phyloP scores from a whole-genome alignment of 2,888 invertebrate species.

The Cartodere bifasciata region DNA sequence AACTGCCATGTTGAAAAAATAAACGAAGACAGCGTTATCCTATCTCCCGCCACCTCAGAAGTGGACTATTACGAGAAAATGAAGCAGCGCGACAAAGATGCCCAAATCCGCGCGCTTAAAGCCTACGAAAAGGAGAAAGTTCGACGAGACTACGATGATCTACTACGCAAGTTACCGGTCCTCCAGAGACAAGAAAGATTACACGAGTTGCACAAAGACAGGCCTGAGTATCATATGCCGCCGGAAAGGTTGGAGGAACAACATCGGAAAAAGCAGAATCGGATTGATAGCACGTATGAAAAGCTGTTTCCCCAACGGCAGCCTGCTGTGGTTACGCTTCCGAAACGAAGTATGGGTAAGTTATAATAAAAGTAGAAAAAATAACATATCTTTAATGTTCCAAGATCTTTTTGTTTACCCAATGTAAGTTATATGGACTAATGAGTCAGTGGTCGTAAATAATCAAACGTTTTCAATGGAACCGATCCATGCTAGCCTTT shows the following conservation, averaged over 20 bases:
- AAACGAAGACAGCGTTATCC: slow-evolving; percentile 23
- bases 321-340: slow-evolving; percentile 26
- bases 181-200: slow-evolving; percentile 32
- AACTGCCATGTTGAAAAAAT: slow-evolving; percentile 31
- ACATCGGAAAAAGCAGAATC: slow-evolving; percentile 35
- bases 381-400: too few species aligned
- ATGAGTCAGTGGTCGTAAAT: too few species aligned
- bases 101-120: slow-evolving; percentile 33
- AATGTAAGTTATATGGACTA: too few species aligned
- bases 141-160: slow-evolving; percentile 37
- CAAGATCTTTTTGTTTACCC: too few species aligned
- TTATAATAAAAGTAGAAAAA: too few species aligned
- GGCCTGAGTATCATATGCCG: slow-evolving; percentile 33
- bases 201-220: slow-evolving; percentile 24
- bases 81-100: slow-evolving; percentile 26
- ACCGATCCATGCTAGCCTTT: too few species aligned
- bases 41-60: slow-evolving; percentile 23
- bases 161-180: slow-evolving; percentile 36
- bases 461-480: too few species aligned
- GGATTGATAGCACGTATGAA: slow-evolving; percentile 41
- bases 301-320: slow-evolving; percentile 26
- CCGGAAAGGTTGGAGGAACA: slow-evolving; percentile 34
- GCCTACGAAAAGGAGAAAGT: slow-evolving; percentile 40
- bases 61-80: slow-evolving; percentile 22
- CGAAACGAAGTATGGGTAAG: too few species aligned